Evolutionary conservation across 1,140 invertebrate species (phyloP).

Genomic region (Philotrypesis tridentata): DNA sequence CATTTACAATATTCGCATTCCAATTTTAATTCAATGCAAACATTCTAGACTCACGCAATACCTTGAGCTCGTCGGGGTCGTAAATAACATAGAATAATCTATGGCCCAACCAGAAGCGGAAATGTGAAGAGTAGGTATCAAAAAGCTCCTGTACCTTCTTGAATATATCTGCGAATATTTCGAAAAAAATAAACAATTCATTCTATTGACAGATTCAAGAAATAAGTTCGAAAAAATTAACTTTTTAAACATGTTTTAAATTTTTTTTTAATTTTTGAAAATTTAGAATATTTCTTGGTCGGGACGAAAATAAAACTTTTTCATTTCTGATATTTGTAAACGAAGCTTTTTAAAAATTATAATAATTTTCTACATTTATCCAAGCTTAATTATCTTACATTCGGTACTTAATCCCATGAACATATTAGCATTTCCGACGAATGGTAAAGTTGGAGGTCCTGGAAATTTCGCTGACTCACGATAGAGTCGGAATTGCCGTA

Average conservation of each 20-base stretch:
- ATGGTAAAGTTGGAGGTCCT: conserved; percentile 73
- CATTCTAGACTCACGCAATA: too few species aligned
- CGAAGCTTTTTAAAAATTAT: too few species aligned
- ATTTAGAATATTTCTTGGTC: too few species aligned
- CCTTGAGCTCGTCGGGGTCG: conserved; percentile 73
- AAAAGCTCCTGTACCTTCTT: conserved; percentile 48
- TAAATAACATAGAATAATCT: conserved; percentile 64
- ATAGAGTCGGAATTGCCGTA: conserved; percentile 54
- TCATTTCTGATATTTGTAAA: too few species aligned
- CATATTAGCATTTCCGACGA: conserved; percentile 76
- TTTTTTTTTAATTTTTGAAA: too few species aligned
- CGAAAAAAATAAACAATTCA: too few species aligned
- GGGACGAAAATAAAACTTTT: too few species aligned
- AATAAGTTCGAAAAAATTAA: too few species aligned
- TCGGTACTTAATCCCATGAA: conserved; percentile 72
- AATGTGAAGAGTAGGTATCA: conserved; percentile 53
- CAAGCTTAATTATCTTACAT: conserved; percentile 62
- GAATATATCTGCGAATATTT: conserved; percentile 56
- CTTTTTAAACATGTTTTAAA: neutral
- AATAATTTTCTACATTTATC: too few species aligned
- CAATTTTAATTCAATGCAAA: too few species aligned
- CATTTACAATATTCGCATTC: neutral
- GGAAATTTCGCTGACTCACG: conserved; percentile 66
- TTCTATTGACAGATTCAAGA: too few species aligned
- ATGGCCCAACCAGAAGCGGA: conserved; percentile 62